Evolutionary conservation across 2,888 invertebrate species (phyloP).

Genomic region (Machimus rusticus): DNA sequence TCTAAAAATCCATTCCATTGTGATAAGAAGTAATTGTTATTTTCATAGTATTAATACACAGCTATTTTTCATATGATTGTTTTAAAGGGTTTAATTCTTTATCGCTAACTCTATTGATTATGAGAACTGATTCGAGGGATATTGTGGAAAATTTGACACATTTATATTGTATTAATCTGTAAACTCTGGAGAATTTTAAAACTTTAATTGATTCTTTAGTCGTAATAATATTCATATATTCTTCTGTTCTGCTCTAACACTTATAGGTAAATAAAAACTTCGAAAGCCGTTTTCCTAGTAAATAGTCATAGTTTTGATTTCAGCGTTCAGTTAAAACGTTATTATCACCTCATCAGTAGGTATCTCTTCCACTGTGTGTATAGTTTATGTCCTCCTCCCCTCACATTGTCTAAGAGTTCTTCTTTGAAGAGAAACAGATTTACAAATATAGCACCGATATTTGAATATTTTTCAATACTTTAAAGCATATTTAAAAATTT

Average conservation of each 20-base stretch:
- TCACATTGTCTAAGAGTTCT: constrained; percentile 9
- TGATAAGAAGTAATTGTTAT: constrained; percentile 29
- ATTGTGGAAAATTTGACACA: constrained; percentile 43
- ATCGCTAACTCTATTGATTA: constrained; percentile 4
- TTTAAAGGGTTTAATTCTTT: constrained; percentile 17
- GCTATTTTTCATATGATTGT: constrained; percentile 35
- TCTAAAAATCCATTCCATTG: constrained; percentile 28
- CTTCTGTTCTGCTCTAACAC: not conserved
- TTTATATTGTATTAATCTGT: constrained; percentile 26
- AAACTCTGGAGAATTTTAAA: constrained; percentile 8
- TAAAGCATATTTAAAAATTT: constrained; percentile 39
- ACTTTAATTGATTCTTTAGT: not conserved
- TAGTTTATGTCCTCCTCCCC: not conserved
- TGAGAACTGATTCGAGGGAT: constrained; percentile 19
- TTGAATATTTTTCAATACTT: constrained; percentile 25
- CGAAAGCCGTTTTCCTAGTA: constrained; percentile 16
- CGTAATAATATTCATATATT: constrained; percentile 13
- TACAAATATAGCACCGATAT: constrained; percentile 44
- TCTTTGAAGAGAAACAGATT: constrained; percentile 20
- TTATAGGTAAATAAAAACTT: constrained; percentile 19
- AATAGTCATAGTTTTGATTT: constrained; percentile 3
- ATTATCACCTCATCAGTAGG: constrained; percentile 10
- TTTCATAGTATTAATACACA: constrained; percentile 27
- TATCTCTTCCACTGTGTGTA: constrained; percentile 14
- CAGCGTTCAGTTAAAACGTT: constrained; percentile 6